A percentile compares a stretch with the other conserved stretches of the same genome.
phyloP scores from a whole-genome alignment of 2,113 vertebrate genomes.

The Zonotrichia leucophrys region DNA sequence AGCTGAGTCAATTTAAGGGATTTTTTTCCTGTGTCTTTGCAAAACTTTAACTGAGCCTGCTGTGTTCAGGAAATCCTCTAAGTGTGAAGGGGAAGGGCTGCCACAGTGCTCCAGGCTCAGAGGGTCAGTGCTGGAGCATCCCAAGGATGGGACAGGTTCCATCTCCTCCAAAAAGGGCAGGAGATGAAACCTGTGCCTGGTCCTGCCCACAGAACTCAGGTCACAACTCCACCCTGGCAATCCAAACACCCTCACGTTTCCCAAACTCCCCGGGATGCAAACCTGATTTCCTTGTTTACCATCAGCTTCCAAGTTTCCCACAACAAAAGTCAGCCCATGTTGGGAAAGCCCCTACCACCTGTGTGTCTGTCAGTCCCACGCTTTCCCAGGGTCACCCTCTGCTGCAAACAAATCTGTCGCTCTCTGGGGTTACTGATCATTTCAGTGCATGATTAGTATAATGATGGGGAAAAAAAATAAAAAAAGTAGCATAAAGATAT shows the following conservation, averaged over 20 bases:
- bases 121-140: background rate
- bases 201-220: background rate
- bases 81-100: background rate
- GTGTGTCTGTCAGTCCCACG: background rate
- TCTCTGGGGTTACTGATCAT: background rate
- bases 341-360: background rate
- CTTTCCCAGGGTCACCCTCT: background rate
- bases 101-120: rapidly evolving
- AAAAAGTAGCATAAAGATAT: background rate
- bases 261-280: background rate
- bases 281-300: background rate
- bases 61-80: background rate
- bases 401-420: background rate
- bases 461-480: background rate
- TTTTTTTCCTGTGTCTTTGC: background rate
- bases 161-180: background rate
- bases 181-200: no score
- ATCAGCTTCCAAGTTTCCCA: background rate
- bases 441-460: background rate
- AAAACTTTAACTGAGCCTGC: background rate
- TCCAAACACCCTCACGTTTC: background rate
- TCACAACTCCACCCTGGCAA: background rate
- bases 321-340: background rate
- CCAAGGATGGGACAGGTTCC: background rate
- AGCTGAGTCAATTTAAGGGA: background rate